Base-by-base conservation (phyloP, 2,888 invertebrate species). In the Macropis europaea region DNA sequence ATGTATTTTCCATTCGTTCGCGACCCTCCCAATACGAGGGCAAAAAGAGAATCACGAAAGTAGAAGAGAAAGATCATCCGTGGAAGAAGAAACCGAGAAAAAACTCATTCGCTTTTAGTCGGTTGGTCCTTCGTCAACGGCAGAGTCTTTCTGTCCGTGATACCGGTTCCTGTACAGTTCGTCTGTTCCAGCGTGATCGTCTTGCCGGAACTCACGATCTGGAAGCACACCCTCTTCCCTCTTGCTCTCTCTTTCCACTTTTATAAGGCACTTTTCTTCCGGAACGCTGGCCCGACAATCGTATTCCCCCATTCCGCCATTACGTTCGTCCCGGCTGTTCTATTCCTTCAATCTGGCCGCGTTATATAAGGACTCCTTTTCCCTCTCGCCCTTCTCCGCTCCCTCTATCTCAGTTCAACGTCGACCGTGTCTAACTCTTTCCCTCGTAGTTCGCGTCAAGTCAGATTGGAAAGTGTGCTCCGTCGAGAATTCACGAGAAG, bases 1-100 rank as follows among this genome's bases (percentile, higher is more conserved):
- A 87, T 87, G 86, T 87, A 86, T 86, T 88, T 87, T 86, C 87
- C 86, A 88, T 88, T 87, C 86, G 84, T 83, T 81, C 50, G 76
- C 64, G 62, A 68, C 76, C 61, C 72, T 63, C 59, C 75, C 26
- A 63, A 59, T 63, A 26, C 57, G 42, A 15, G 47, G 40, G 4
- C 19, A 40, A 24, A 28, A 19, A 30, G 7, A 17, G 53, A 11
- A 34, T 30, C 22, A 13, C 22, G 17, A n/a, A n/a, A n/a, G n/a
- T n/a, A n/a, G 7, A 26, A 45, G 11, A n/a, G 6, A 19, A 45
- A 36, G n/a, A n/a, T n/a, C n/a, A n/a, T n/a, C 22, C 30, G 42
- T 15, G 34, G 30, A 17, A 42, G 34, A 40, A 32, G n/a, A 3
- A 52, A 32, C 7, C 34, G 24, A 4, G 11, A n/a, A 34, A 17